Percentiles rank a stretch among this genome's conserved stretches.
Conservation (phyloP, 2,797 vertebrate genomes). For the Octomys mimax region DNA sequence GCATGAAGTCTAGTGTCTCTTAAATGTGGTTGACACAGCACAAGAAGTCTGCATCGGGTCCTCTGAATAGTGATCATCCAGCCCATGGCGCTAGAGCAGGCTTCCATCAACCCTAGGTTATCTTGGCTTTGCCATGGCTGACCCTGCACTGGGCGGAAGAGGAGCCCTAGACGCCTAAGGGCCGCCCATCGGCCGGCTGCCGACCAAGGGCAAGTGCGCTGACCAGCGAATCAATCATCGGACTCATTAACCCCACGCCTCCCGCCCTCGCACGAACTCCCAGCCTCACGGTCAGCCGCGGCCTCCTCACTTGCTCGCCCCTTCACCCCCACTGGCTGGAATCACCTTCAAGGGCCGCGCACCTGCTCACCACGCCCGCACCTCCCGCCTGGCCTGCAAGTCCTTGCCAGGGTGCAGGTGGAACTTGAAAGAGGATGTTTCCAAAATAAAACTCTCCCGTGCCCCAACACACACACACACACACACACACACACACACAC, state of each 20-base stretch:
- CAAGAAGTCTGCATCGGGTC: neutral
- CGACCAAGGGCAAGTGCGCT: conserved; percentile 84
- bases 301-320: conserved; percentile 72
- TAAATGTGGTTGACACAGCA: neutral
- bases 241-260: conserved; percentile 86
- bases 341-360: conserved; percentile 86
- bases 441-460: conserved; percentile 77
- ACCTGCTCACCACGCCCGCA: conserved; percentile 85
- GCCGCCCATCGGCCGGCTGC: conserved; percentile 83
- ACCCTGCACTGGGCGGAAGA: conserved; percentile 85
- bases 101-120: conserved; percentile 83
- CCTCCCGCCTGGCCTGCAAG: conserved; percentile 83
- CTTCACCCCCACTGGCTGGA: conserved; percentile 66
- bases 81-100: conserved; percentile 83
- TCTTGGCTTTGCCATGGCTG: conserved; percentile 84
- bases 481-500: neutral
- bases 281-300: conserved; percentile 76
- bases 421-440: conserved; percentile 79
- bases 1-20: neutral
- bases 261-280: conserved; percentile 56
- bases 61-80: neutral
- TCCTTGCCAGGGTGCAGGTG: conserved; percentile 83
- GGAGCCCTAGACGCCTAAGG: conserved; percentile 82
- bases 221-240: conserved; percentile 85
- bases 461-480: too few relatives aligned